A percentile compares a stretch with the other conserved stretches of the same genome.
phyloP scores from a whole-genome alignment of 2,797 vertebrate species.

The Perodicticus potto region DNA sequence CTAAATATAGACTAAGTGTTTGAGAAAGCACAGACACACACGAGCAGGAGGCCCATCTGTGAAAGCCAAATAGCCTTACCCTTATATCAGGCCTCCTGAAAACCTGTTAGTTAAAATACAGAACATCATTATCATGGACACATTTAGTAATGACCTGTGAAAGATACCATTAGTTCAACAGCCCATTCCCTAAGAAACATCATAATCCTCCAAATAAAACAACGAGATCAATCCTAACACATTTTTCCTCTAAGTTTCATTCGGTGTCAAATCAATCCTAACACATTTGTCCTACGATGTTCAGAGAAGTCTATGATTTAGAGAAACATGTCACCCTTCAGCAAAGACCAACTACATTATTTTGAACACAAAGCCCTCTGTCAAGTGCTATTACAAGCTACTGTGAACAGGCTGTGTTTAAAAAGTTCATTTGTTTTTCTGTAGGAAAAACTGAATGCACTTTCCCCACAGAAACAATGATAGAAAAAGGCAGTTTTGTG shows the following conservation, averaged over 20 bases:
- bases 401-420: slow-evolving; percentile 41
- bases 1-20: slow-evolving; percentile 84
- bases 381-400: slow-evolving; percentile 53
- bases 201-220: slow-evolving; percentile 34
- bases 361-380: slow-evolving; percentile 58
- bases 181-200: slow-evolving; percentile 61
- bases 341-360: slow-evolving; percentile 63
- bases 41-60: slow-evolving; percentile 86
- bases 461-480: slow-evolving; percentile 54
- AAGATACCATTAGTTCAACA: slow-evolving; percentile 65
- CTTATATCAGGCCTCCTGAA: slow-evolving; percentile 93
- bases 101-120: slow-evolving; percentile 94
- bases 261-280: slow-evolving; percentile 65
- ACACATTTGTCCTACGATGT: slow-evolving; percentile 56
- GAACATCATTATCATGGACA: slow-evolving; percentile 85
- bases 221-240: slow-evolving; percentile 46
- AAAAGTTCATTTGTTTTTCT: slow-evolving; percentile 59
- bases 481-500: slow-evolving; percentile 46
- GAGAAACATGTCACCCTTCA: slow-evolving; percentile 38
- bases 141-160: slow-evolving; percentile 61
- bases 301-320: slow-evolving; percentile 58
- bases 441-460: slow-evolving; percentile 46
- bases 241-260: slow-evolving; percentile 60
- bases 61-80: slow-evolving; percentile 92
- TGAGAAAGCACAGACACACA: slow-evolving; percentile 88